Evolutionary conservation across 2,888 invertebrate genomes (phyloP).

Genomic region (Rhamnusium bicolor): DNA sequence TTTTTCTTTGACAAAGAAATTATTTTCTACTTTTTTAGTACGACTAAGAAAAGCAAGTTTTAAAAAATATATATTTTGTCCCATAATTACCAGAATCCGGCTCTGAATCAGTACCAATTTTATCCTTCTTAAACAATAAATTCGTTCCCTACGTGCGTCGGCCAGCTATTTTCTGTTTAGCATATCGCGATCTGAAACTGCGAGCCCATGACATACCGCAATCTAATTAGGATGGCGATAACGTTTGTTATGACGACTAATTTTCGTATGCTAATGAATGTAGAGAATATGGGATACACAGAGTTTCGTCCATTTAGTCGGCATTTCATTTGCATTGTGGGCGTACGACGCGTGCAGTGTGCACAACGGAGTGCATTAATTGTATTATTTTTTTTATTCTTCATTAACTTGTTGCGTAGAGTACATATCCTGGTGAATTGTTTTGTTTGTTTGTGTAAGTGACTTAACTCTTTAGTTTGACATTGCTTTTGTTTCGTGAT

Average conservation of each 20-base stretch:
- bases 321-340: background rate
- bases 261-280: slow-evolving; percentile 2
- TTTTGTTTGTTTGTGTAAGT: background rate
- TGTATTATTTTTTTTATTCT: background rate
- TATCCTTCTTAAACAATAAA: background rate
- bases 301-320: background rate
- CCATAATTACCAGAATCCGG: background rate
- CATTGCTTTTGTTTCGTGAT: background rate
- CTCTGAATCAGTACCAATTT: background rate
- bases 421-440: background rate
- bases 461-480: background rate
- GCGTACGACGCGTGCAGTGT: background rate
- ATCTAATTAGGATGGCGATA: slow-evolving; percentile 1
- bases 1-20: too few relatives aligned
- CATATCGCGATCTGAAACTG: background rate
- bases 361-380: background rate
- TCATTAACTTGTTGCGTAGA: background rate
- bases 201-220: background rate
- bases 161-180: background rate
- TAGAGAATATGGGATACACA: slow-evolving; percentile 4
- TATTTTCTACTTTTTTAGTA: too few relatives aligned
- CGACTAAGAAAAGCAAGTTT: too few relatives aligned
- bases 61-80: too few relatives aligned
- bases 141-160: background rate
- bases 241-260: slow-evolving; percentile 10